A percentile compares a stretch with the other conserved stretches of the same genome.
Evolutionary conservation across 2,888 invertebrate genomes (phyloP).

Genomic region (Hyppa rectilinea): DNA sequence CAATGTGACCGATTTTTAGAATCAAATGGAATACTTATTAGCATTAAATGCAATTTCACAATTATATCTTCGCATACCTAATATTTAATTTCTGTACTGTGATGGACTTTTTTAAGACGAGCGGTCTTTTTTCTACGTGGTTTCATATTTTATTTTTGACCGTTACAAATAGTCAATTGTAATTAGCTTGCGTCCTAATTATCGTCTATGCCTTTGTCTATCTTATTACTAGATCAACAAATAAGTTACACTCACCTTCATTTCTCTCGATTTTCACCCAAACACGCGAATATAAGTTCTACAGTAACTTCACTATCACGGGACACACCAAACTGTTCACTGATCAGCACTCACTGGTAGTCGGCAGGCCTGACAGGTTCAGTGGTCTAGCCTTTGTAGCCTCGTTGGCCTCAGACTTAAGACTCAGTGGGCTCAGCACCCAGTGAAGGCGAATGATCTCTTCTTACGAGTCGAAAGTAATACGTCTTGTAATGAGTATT

Average conservation of each 20-base stretch:
- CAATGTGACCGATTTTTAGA: no score
- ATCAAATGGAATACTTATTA: no score
- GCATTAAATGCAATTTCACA: no score
- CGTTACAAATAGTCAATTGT: no score
- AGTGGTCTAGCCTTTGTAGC: neutral
- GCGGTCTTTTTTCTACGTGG: no score
- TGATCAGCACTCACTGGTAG: constrained; percentile 52
- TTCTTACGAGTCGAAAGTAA: constrained; percentile 66
- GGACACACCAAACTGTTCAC: constrained; percentile 52
- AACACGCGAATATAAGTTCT: constrained; percentile 61
- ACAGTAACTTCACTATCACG: constrained; percentile 55
- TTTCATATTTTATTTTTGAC: no score
- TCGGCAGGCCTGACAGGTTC: neutral
- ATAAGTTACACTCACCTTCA: constrained; percentile 80
- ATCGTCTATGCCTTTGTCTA: neutral
- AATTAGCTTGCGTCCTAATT: neutral
- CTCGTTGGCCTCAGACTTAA: neutral
- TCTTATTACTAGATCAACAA: neutral
- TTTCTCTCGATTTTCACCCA: constrained; percentile 77
- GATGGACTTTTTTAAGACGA: no score
- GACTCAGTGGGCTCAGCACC: constrained; percentile 13
- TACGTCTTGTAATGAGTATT: constrained; percentile 66
- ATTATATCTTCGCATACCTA: no score
- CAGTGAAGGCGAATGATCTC: constrained; percentile 39
- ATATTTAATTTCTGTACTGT: no score